Conservation (phyloP, 1,140 invertebrate species). For the Gonioctena quinquepunctata region DNA sequence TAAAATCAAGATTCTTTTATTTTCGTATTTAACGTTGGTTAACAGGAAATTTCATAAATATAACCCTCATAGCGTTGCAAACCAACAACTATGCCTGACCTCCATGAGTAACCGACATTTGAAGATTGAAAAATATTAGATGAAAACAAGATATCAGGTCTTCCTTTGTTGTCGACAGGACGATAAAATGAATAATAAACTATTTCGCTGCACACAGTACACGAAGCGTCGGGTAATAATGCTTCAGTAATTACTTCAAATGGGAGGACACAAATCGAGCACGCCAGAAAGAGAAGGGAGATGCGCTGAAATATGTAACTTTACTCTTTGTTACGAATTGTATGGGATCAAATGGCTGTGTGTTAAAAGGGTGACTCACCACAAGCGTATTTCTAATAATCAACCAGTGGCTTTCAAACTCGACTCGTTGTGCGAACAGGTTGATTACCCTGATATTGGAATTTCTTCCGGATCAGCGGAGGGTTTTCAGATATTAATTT, state of each 20-base stretch:
- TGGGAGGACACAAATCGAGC: neutral
- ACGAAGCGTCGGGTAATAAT: neutral
- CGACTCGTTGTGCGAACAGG: neutral
- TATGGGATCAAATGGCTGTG: neutral
- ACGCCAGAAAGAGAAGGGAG: neutral
- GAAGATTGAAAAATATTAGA: neutral
- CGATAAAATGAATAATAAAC: neutral
- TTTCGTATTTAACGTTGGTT: too few species aligned
- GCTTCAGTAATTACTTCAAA: neutral
- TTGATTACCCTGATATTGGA: neutral
- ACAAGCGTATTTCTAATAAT: neutral
- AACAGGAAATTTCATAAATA: too few species aligned
- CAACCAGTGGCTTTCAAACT: neutral
- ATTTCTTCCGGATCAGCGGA: neutral
- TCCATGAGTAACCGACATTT: too few species aligned
- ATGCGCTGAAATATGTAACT: neutral
- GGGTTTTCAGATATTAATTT: neutral
- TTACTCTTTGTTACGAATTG: neutral
- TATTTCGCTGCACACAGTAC: neutral
- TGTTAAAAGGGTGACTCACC: neutral
- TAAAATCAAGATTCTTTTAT: too few species aligned
- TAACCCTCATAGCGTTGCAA: too few species aligned
- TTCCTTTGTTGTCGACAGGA: neutral
- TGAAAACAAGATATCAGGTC: neutral
- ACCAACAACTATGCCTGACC: too few species aligned